Conservation (phyloP, 2,113 vertebrate species). For the Parus major region DNA sequence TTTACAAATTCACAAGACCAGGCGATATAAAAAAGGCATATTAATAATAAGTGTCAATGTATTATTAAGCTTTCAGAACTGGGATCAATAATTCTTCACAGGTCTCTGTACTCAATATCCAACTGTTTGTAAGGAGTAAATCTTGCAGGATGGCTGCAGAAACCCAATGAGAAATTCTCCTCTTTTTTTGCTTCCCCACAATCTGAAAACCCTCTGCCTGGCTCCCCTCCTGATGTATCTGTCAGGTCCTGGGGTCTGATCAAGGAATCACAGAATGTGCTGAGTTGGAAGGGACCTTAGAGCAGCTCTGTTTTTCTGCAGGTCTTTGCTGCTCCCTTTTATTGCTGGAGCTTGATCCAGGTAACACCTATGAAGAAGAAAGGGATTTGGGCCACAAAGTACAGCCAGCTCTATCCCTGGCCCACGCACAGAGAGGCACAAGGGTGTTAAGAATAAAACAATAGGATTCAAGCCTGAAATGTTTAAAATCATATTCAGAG, state of each 20-base stretch:
- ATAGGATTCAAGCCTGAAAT: background rate
- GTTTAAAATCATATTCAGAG: background rate
- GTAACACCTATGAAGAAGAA: background rate
- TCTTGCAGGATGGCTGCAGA: background rate
- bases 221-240: background rate
- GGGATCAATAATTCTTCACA: background rate
- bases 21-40: background rate
- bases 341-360: background rate
- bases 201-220: rapidly evolving
- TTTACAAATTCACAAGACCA: background rate
- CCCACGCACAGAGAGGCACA: background rate
- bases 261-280: background rate
- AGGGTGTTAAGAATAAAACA: background rate
- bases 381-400: background rate
- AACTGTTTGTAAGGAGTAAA: background rate
- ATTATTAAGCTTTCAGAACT: background rate
- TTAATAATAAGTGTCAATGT: background rate
- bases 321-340: background rate
- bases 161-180: background rate
- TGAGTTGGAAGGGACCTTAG: background rate
- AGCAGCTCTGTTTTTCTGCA: background rate
- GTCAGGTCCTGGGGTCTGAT: background rate
- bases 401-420: background rate
- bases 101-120: background rate
- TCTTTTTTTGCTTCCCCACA: background rate